phyloP scores from a whole-genome alignment of 2,888 invertebrate species.

The Ditula angustiorana region DNA sequence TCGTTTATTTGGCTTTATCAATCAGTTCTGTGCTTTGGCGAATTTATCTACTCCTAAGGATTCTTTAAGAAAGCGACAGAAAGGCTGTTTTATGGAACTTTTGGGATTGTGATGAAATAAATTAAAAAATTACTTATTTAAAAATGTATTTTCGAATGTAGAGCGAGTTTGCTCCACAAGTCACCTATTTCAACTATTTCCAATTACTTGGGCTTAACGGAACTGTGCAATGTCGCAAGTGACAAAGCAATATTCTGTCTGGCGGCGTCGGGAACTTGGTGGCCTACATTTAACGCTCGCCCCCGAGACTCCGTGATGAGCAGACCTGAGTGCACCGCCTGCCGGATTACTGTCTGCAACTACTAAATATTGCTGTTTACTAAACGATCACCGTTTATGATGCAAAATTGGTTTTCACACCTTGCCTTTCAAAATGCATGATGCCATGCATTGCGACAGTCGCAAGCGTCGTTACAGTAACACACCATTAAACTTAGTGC shows the following conservation, averaged over 20 bases:
- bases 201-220: slow-evolving; percentile 84
- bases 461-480: not conserved
- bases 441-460: not conserved
- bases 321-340: slow-evolving; percentile 71
- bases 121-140: slow-evolving; percentile 25
- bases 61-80: slow-evolving; percentile 6
- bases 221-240: slow-evolving; percentile 80
- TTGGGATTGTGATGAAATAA: slow-evolving; percentile 9
- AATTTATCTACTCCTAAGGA: slow-evolving; percentile 24
- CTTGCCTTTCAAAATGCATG: slow-evolving; percentile 19
- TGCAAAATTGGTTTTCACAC: slow-evolving; percentile 44
- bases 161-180: slow-evolving; percentile 62
- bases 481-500: not conserved
- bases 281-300: slow-evolving; percentile 82
- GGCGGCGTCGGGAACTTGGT: slow-evolving; percentile 74
- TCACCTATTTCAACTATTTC: slow-evolving; percentile 84
- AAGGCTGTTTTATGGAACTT: slow-evolving; percentile 18
- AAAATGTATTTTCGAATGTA: slow-evolving; percentile 22
- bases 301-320: slow-evolving; percentile 81
- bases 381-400: slow-evolving; percentile 50
- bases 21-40: slow-evolving; percentile 23
- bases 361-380: slow-evolving; percentile 70
- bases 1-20: slow-evolving; percentile 34
- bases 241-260: slow-evolving; percentile 83
- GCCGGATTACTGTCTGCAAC: slow-evolving; percentile 70